These are phyloP conservation scores for Lydus trimaculatus DNA, from an alignment of 2,888 invertebrate species.

Conservation along the genomic window DNA sequence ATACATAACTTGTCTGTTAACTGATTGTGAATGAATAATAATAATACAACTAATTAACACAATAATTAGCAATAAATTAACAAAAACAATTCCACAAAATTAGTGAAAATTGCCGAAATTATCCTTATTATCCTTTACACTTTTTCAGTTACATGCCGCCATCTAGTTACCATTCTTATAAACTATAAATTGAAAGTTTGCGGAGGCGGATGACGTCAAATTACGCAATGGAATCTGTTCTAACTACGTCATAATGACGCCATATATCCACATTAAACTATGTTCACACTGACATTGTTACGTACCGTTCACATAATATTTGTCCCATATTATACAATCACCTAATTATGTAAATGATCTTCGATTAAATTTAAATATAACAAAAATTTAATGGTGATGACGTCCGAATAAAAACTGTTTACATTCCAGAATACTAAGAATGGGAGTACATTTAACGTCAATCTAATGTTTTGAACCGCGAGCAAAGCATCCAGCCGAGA, in stretches of 20 bases:
- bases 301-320: not conserved
- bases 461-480: not conserved
- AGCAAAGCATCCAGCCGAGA: not conserved
- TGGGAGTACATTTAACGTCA: slow-evolving; percentile 13
- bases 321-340: not conserved
- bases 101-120: not conserved
- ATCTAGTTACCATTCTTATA: slow-evolving; percentile 20
- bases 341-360: no score
- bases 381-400: not conserved
- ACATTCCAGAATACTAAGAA: slow-evolving; percentile 2
- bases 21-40: not conserved
- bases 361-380: not conserved
- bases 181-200: slow-evolving; percentile 16
- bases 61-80: not conserved
- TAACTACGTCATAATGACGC: slow-evolving; percentile 27
- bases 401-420: no score
- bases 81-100: not conserved
- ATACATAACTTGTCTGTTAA: not conserved
- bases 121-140: not conserved
- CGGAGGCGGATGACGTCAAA: slow-evolving; percentile 28
- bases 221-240: slow-evolving; percentile 18
- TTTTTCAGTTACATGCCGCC: slow-evolving; percentile 15
- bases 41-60: not conserved
- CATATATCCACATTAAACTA: not conserved
- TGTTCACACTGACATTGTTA: not conserved